Evolutionary conservation across 2,888 invertebrate species (phyloP), one percentile per base, ranked within the genome.

Genomic region (Meganola albula): DNA sequence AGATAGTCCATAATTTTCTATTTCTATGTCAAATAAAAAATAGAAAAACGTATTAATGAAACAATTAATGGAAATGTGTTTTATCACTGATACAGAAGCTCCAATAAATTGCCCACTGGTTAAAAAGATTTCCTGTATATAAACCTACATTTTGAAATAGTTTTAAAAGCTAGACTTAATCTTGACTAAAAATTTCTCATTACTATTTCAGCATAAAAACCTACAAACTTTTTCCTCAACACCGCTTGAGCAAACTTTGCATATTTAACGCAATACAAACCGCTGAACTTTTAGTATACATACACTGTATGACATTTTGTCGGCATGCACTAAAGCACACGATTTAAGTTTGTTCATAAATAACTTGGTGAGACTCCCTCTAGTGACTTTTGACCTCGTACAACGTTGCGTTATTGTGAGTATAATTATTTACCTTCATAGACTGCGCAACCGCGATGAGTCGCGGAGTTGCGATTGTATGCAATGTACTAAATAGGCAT

Each of bases 341-440:
- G 47, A 52, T 49, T 44, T 38, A 49, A 55, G 42, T 54, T 57
- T 34, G 40, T 47, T 47, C 48, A 55, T 57, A 53, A 55, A 55
- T 52, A 52, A 48, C 47, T 33, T 46, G 29, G 30, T 32, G 37
- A 21, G 45, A 52, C 42, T 45, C 39, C 40, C 44, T 53, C 47
- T 27, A 48, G 47, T 63, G 63, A 58, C 60, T 58, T 59, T 53
- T 59, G 57, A 63, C 63, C 64, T 58, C 58, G 46, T 14, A 3
- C 20, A 20, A 20, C 16, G 31, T 42, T 34, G 36, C 35, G 13
- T 23, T 39, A 27, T 28, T 27, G 29, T 37, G 40, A 35, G 40
- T 38, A 43, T 35, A 33, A 41, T 48, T 40, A 28, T 47, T 21
- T 24, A 48, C 34, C 31, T 37, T 24, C 25, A 40, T 24, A 33